Conservation (phyloP, 2,797 vertebrate species). For the Poeciliopsis gracilis region DNA sequence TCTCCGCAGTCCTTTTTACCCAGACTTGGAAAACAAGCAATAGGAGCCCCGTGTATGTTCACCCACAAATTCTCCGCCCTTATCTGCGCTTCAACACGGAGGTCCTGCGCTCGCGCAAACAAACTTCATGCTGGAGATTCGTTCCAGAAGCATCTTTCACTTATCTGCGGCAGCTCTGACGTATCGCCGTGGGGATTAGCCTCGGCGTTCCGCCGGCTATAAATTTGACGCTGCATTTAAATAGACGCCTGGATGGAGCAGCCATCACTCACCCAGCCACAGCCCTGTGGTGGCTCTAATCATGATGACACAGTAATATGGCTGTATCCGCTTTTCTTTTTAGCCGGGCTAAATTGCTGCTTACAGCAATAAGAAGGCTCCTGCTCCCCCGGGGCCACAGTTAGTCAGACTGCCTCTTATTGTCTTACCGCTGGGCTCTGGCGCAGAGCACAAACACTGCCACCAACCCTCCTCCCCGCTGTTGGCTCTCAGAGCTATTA, state of each 20-base stretch:
- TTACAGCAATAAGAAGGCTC: slow-evolving; percentile 70
- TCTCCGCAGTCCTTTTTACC: neutral
- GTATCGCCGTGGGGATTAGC: slow-evolving; percentile 47
- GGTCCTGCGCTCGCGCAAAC: neutral
- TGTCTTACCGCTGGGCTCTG: slow-evolving; percentile 67
- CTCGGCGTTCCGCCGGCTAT: slow-evolving; percentile 51
- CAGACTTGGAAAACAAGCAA: neutral
- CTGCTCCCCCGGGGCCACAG: slow-evolving; percentile 69
- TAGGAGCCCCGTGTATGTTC: neutral
- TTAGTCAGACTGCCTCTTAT: slow-evolving; percentile 68
- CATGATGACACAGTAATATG: slow-evolving; percentile 65
- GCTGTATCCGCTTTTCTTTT: slow-evolving; percentile 62
- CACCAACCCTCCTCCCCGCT: slow-evolving; percentile 53
- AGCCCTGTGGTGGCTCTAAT: slow-evolving; percentile 63
- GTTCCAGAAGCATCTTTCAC: slow-evolving; percentile 28
- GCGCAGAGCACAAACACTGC: slow-evolving; percentile 68
- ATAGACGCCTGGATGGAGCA: slow-evolving; percentile 45
- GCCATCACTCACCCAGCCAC: slow-evolving; percentile 59
- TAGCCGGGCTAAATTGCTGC: slow-evolving; percentile 67
- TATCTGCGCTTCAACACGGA: slow-evolving; percentile 25
- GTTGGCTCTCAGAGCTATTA: slow-evolving; percentile 72
- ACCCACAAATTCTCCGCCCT: slow-evolving; percentile 2
- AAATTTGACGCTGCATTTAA: slow-evolving; percentile 60
- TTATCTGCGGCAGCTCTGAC: slow-evolving; percentile 37
- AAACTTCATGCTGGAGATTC: slow-evolving; percentile 4